Percentiles rank a stretch among this genome's conserved stretches.
Conservation (phyloP, 2,113 vertebrate genomes). For the Leptobrachium ailaonicum region DNA sequence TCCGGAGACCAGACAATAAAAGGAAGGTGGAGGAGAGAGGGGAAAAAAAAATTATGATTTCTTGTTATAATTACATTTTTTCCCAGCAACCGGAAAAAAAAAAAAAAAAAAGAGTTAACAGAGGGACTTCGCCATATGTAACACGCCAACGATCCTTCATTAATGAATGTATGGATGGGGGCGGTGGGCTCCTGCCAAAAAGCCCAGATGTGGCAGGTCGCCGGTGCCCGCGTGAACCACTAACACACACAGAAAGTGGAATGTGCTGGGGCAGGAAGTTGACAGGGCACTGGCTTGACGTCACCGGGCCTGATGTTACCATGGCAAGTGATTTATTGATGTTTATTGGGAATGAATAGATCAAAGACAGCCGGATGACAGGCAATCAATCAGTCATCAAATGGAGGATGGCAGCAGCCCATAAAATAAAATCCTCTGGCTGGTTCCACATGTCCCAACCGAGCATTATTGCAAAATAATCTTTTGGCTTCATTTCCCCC, state of each 20-base stretch:
- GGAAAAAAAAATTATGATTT: neutral
- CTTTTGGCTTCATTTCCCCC: conserved; percentile 62
- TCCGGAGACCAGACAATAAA: neutral
- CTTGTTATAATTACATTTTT: neutral
- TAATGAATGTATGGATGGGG: neutral
- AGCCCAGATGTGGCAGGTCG: conserved; percentile 28
- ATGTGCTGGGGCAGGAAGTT: conserved; percentile 68
- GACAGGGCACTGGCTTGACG: conserved; percentile 80
- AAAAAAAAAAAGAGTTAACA: neutral
- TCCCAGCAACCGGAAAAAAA: too few species aligned
- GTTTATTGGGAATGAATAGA: conserved; percentile 98
- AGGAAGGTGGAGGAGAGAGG: neutral
- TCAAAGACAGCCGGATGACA: conserved; percentile 91
- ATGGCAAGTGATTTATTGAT: conserved; percentile 92
- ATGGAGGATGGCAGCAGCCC: conserved; percentile 94
- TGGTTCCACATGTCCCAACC: conserved; percentile 74
- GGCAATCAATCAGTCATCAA: conserved; percentile 96
- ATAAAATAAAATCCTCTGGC: conserved; percentile 77
- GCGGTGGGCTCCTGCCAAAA: conserved; percentile 1
- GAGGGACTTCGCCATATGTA: neutral
- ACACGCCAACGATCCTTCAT: neutral
- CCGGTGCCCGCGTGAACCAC: conserved; percentile 47
- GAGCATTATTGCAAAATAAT: conserved; percentile 77
- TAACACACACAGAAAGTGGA: conserved; percentile 54
- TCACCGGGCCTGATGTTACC: conserved; percentile 79